These are phyloP conservation scores for Phytoseiulus persimilis DNA, from an alignment of 2,888 invertebrate genomes.

Conservation along the genomic window DNA sequence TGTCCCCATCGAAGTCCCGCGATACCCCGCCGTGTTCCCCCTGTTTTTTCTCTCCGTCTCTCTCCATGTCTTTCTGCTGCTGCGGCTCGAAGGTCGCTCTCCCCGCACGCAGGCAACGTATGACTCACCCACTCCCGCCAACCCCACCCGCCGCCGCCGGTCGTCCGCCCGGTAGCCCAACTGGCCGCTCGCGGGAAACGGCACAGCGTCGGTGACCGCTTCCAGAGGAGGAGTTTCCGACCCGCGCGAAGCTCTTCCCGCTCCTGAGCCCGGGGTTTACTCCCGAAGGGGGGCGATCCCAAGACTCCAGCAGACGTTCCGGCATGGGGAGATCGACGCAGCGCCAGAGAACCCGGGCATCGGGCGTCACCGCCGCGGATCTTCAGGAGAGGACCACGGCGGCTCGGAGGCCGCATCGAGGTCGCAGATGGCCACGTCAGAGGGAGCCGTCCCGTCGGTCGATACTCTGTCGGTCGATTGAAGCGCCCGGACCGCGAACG, in stretches of 20 bases:
- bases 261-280: too few species aligned
- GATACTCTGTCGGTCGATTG: not conserved
- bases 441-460: not conserved
- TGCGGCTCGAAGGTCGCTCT: not conserved
- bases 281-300: too few species aligned
- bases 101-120: constrained; percentile 34
- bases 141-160: constrained; percentile 22
- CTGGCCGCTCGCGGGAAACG: not conserved
- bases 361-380: too few species aligned
- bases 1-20: not conserved
- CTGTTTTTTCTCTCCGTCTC: not conserved
- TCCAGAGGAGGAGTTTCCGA: too few species aligned
- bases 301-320: too few species aligned
- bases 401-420: not conserved
- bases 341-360: too few species aligned
- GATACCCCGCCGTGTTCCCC: constrained; percentile 5
- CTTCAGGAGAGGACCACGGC: too few species aligned
- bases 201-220: not conserved
- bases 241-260: too few species aligned
- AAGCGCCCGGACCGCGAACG: not conserved
- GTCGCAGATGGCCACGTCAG: not conserved
- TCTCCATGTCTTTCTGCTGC: not conserved
- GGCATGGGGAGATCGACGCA: too few species aligned
- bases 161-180: not conserved
- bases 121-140: constrained; percentile 36